Conservation (phyloP, 53 echinoderm and acorn worm species). For the Crossaster papposus region DNA sequence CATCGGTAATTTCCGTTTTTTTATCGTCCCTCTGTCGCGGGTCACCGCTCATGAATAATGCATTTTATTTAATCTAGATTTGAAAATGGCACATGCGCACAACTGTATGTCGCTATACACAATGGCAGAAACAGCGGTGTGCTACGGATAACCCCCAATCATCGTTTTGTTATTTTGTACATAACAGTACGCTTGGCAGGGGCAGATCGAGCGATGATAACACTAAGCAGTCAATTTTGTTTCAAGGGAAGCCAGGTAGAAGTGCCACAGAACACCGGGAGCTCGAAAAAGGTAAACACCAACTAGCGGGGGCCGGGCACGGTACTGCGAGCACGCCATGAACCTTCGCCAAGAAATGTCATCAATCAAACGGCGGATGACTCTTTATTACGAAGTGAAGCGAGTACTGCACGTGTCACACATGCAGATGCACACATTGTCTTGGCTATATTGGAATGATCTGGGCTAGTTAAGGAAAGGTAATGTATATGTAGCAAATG, state of each 20-base stretch:
- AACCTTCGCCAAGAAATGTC: constrained; percentile 19
- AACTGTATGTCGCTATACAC: no score
- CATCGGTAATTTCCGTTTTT: no score
- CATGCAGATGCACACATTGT: no score
- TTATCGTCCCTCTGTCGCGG: no score
- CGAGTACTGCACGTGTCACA: neutral
- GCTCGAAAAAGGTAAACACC: constrained; percentile 17
- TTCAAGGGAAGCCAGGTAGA: neutral
- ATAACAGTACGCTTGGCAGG: neutral
- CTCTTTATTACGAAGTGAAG: constrained; percentile 13
- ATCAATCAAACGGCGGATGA: constrained; percentile 10
- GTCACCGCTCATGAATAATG: no score
- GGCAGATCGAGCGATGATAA: neutral
- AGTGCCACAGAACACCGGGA: neutral
- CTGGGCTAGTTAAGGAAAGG: no score
- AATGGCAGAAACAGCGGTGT: no score
- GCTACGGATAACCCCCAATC: neutral
- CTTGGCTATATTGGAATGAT: no score
- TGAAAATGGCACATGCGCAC: no score
- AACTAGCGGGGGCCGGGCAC: neutral
- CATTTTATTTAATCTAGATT: no score
- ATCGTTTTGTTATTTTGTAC: neutral
- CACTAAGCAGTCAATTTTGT: constrained; percentile 49
- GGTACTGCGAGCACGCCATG: neutral
- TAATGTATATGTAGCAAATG: no score